phyloP scores from a whole-genome alignment of 1,140 invertebrate species.

The Diorhabda elongata region DNA sequence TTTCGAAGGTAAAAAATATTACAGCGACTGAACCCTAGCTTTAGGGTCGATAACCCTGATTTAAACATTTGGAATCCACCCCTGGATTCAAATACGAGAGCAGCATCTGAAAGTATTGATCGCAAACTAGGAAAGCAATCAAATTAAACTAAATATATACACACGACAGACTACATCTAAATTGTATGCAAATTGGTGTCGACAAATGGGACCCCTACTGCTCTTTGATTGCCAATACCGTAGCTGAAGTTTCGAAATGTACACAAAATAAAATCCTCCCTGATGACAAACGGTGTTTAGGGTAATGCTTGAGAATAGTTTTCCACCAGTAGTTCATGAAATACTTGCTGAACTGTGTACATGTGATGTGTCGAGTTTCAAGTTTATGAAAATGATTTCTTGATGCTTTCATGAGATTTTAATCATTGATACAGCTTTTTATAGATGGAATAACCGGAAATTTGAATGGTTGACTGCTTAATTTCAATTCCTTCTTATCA shows the following conservation, averaged over 20 bases:
- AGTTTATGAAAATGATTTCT: no score
- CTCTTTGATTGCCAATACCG: neutral
- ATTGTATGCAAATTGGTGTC: neutral
- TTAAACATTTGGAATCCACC: neutral
- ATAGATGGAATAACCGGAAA: no score
- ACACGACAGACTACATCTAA: constrained; percentile 2
- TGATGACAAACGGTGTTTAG: neutral
- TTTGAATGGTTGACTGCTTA: no score
- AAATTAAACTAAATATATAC: constrained; percentile 3
- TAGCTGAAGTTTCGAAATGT: neutral
- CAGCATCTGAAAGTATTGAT: neutral
- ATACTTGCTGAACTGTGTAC: neutral
- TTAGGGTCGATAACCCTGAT: neutral
- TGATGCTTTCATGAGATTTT: no score
- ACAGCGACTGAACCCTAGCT: no score
- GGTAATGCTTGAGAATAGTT: constrained; percentile 3
- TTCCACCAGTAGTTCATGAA: neutral
- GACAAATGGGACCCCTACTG: constrained; percentile 1
- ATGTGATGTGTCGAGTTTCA: no score
- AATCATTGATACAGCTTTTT: no score
- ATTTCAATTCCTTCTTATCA: no score
- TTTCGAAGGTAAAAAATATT: no score
- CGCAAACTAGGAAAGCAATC: neutral
- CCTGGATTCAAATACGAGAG: neutral
- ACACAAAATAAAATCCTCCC: neutral